Base-by-base conservation (phyloP, 2,888 invertebrate species). In the Branchellion lobata region DNA sequence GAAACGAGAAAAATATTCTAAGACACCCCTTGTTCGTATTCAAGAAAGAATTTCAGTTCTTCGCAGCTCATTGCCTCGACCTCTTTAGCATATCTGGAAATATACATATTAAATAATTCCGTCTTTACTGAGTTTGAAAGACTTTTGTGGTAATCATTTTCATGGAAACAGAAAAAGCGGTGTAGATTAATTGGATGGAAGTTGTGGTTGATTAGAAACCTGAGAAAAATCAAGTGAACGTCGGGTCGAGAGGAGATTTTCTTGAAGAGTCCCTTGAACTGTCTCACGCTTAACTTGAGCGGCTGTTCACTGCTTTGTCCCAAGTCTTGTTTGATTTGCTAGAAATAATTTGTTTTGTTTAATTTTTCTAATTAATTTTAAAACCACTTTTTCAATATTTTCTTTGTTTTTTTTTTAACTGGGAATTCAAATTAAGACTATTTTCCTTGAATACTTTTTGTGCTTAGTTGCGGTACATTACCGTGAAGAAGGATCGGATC, bases 241-340 rank as follows among this genome's bases (percentile, higher is more conserved):
- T 91, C 91, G n/a, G 90, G 90, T 82, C 90, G 85, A 0, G 90
- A 90, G n/a, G 90, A 88, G 18, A 90, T 87, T 84, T 91, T 90
- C 84, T 90, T 90, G 85, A 90, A 91, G 76, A 90, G 85, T 71
- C 89, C 89, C 57, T 90, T 87, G 84, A 91, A 91, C 83, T 90
- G 89, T 53, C 87, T 86, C 8, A 21, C 33, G 33, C 8, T 69
- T 69, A 69, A 69, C 34, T 69, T 69, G 2, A 69, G 5, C 21
- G 8, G 3, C 3, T 31, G 27, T n/a, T 69, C 33, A 29, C 34
- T 29, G 8, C n/a, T 69, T 14, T 34, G 14, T 31, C 5, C n/a
- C 21, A 24, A 57, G 5, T 57, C 61, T 24, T 57, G 61, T 24
- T n/a, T 8, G n/a, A 57, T n/a, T 57, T 57, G 21, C 61, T 47